phyloP scores from a whole-genome alignment of 1,140 invertebrate species.

The Drosophila oshimai region DNA sequence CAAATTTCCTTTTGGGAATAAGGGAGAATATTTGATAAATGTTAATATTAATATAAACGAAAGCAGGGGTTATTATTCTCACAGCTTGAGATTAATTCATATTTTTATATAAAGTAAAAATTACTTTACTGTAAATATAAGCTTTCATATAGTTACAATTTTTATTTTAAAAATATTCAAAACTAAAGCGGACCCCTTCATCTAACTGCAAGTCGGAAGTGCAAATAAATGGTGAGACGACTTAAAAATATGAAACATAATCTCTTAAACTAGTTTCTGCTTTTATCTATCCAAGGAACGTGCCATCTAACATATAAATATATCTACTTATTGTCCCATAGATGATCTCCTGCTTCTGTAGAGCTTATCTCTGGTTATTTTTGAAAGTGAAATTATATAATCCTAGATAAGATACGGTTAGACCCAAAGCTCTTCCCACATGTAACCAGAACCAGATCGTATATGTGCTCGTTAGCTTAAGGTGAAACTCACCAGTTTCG shows the following conservation, averaged over 20 bases:
- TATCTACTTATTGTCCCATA: not conserved
- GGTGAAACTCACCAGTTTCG: constrained; percentile 90
- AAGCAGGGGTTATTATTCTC: not conserved
- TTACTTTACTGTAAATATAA: not conserved
- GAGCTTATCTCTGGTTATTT: constrained; percentile 24
- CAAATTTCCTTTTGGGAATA: not conserved
- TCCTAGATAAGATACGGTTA: constrained; percentile 35
- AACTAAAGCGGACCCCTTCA: too few species aligned
- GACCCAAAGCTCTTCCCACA: not conserved
- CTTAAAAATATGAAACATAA: not conserved
- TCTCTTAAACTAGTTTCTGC: not conserved
- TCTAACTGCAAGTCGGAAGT: not conserved
- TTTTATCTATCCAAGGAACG: constrained; percentile 8
- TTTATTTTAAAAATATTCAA: too few species aligned
- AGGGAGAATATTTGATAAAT: not conserved
- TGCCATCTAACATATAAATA: not conserved
- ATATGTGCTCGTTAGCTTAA: not conserved
- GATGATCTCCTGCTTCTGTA: constrained; percentile 1
- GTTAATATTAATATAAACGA: not conserved
- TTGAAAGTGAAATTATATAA: constrained; percentile 43
- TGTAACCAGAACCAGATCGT: constrained; percentile 23
- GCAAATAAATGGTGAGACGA: not conserved
- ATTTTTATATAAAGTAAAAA: too few species aligned
- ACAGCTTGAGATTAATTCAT: too few species aligned
- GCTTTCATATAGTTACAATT: too few species aligned